Percentiles rank a stretch among this genome's conserved stretches.
Conservation (phyloP, 2,113 vertebrate genomes). For the Morphnarchus princeps region DNA sequence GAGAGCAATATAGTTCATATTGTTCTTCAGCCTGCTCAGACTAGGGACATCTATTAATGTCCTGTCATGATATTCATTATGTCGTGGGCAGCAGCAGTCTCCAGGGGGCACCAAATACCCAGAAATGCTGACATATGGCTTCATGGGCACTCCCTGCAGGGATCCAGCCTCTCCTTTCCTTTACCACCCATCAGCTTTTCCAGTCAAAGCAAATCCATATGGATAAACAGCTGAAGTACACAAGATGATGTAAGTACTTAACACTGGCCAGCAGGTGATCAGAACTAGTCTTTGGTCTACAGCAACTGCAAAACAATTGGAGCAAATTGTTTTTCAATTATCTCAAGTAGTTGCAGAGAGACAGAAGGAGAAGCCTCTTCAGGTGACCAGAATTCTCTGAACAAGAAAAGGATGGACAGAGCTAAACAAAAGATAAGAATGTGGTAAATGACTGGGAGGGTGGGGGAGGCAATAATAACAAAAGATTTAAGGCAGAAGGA, state of each 20-base stretch:
- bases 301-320: background rate
- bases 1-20: background rate
- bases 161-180: background rate
- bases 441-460: background rate
- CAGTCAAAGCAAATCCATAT: slow-evolving; percentile 8
- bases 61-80: fast-evolving
- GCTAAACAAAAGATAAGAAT: background rate
- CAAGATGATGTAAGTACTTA: background rate
- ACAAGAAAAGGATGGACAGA: background rate
- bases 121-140: background rate
- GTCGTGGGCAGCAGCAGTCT: background rate
- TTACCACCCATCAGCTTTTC: background rate
- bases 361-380: background rate
- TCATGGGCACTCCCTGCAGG: background rate
- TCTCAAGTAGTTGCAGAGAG: background rate
- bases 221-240: slow-evolving; percentile 7
- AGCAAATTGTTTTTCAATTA: background rate
- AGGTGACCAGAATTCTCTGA: background rate
- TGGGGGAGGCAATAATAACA: background rate
- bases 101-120: slow-evolving; percentile 42
- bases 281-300: background rate
- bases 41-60: fast-evolving
- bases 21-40: background rate
- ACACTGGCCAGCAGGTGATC: background rate
- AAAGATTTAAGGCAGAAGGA: background rate